Evolutionary conservation across 2,888 invertebrate species (phyloP), one percentile per base, ranked within the genome.

Genomic region (Orthonychiurus folsomi): DNA sequence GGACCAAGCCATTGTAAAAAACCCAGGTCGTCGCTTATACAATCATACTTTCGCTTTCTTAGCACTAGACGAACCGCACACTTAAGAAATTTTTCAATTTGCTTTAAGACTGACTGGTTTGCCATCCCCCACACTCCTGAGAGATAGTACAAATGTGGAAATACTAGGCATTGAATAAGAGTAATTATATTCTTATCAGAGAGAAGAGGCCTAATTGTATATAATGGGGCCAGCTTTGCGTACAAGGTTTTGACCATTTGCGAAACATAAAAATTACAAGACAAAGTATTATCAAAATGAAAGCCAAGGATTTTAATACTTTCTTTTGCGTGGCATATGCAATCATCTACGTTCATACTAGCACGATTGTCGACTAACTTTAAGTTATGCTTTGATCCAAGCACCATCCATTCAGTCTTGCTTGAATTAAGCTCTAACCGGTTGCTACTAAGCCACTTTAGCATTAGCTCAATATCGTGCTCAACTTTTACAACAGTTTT

Each of bases 1-100:
- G 52, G 52, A n/a, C 52, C 52, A 9, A 52, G 20, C 52, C 52
- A 52, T n/a, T n/a, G 5, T 21, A 52, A 23, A 9, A 12, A 9
- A 52, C 9, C 20, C 9, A 52, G 20, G n/a, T 12, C 20, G 20
- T 52, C 52, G n/a, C 9, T 12, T 52, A 52, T 20, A 23, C 12
- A 52, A 20, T 52, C 20, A 37, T 20, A 52, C n/a, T 52, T 52
- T 52, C 52, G 5, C 24, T 52, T 52, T 12, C 20, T 52, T 52
- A 23, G 20, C 9, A 52, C 9, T 23, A 52, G 20, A 12, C 24
- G 5, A n/a, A 20, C 52, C 9, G 52, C 52, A 52, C 52, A n/a
- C 3, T 23, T 20, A 21, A 52, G 20, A 23, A 52, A 23, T 52
- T 52, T 52, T 12, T 52, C 5, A 20, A 52, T 23, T 23, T 9